Evolutionary conservation across 2,797 vertebrate species (phyloP).

Genomic region (Muscicapa striata): DNA sequence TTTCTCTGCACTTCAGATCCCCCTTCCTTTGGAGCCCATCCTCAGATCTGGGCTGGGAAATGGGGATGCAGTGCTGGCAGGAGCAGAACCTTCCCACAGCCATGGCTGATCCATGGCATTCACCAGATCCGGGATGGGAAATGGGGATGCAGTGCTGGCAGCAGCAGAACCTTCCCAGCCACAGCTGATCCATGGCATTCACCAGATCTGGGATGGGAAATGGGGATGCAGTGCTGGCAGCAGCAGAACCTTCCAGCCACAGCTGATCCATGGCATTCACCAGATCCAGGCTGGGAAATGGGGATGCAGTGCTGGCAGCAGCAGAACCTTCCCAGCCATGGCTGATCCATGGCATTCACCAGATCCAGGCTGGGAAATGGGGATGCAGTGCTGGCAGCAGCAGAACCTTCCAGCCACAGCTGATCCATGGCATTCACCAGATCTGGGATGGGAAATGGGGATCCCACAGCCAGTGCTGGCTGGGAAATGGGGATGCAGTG

Average conservation of each 20-base stretch:
- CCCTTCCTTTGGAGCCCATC: not conserved
- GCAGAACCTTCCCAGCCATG: not conserved
- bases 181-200: no score
- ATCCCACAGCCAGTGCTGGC: accelerated
- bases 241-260: no score
- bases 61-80: accelerated
- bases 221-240: accelerated
- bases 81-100: not conserved
- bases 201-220: accelerated
- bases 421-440: no score
- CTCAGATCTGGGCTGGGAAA: accelerated
- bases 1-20: not conserved
- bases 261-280: no score
- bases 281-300: accelerated
- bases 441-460: accelerated
- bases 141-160: accelerated
- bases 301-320: accelerated
- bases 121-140: accelerated
- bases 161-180: no score
- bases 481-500: accelerated
- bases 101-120: no score
- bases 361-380: not conserved
- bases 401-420: no score
- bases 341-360: accelerated
- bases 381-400: accelerated